These are phyloP conservation scores for Cygnus atratus DNA, from an alignment of 2,113 vertebrate genomes.

Conservation along the genomic window DNA sequence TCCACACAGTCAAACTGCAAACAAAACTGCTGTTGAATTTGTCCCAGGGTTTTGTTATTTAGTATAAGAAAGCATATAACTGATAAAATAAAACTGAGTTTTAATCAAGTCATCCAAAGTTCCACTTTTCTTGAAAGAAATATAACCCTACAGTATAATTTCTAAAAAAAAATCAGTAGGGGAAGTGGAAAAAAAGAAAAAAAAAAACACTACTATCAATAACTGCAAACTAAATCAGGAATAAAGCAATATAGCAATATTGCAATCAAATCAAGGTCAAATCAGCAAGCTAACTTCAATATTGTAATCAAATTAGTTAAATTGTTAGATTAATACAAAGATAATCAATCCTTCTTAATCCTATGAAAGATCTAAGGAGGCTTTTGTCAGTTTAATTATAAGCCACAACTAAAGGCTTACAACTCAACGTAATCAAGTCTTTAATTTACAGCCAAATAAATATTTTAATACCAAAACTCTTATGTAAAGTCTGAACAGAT, in stretches of 20 bases:
- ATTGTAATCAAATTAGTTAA: not conserved
- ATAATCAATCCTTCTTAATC: not conserved
- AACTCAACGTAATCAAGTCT: not conserved
- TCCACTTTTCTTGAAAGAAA: not conserved
- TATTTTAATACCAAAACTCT: not conserved
- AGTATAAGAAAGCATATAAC: not conserved
- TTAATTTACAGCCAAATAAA: conserved; percentile 4
- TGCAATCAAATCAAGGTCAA: not conserved
- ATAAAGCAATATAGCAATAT: not conserved
- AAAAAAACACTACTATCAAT: not conserved
- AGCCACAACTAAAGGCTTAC: not conserved
- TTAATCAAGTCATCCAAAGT: not conserved
- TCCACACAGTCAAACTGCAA: not conserved
- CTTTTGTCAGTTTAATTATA: not conserved
- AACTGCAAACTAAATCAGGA: not conserved
- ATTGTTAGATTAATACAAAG: conserved; percentile 6
- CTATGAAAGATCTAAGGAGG: not conserved
- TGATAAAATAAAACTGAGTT: not conserved
- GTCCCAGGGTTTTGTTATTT: not conserved
- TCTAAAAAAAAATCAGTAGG: not conserved
- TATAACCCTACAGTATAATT: not conserved
- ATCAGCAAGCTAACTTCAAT: not conserved
- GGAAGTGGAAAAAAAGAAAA: not conserved
- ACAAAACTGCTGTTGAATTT: not conserved
- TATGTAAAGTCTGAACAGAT: not conserved